Evolutionary conservation across 2,113 vertebrate species (phyloP).

Genomic region (Megaceryle torquata): DNA sequence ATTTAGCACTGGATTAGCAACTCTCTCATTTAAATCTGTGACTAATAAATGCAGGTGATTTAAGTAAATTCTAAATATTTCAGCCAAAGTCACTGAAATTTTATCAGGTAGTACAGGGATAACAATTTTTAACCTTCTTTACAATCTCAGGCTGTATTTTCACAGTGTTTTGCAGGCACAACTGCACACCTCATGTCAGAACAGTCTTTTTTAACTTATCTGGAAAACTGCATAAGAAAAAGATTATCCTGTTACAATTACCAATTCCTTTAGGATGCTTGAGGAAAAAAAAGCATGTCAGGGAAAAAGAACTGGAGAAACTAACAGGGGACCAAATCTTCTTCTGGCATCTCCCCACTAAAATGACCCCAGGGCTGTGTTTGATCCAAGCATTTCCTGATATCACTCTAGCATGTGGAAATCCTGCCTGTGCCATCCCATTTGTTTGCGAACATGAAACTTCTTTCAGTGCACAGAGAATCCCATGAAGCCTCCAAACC

Average conservation of each 20-base stretch:
- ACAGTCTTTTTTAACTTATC: background rate
- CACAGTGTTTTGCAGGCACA: background rate
- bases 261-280: background rate
- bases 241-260: background rate
- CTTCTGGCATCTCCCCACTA: background rate
- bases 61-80: conserved; percentile 10
- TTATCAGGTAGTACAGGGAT: background rate
- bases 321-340: background rate
- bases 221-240: background rate
- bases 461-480: background rate
- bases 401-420: background rate
- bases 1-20: conserved; percentile 51
- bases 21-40: conserved; percentile 35
- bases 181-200: background rate
- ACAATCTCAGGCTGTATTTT: background rate
- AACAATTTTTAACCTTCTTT: background rate
- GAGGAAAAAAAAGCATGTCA: background rate
- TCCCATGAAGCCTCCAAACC: background rate
- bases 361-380: background rate
- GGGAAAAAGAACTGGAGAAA: background rate
- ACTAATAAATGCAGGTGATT: conserved; percentile 32
- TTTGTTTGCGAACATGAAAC: background rate
- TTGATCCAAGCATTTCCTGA: background rate
- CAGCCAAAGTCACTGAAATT: conserved; percentile 13
- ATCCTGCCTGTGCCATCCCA: background rate